Percentiles rank a stretch among this genome's conserved stretches.
These are phyloP conservation scores for Acromyrmex heyeri DNA, from an alignment of 1,140 invertebrate genomes.

Conservation along the genomic window DNA sequence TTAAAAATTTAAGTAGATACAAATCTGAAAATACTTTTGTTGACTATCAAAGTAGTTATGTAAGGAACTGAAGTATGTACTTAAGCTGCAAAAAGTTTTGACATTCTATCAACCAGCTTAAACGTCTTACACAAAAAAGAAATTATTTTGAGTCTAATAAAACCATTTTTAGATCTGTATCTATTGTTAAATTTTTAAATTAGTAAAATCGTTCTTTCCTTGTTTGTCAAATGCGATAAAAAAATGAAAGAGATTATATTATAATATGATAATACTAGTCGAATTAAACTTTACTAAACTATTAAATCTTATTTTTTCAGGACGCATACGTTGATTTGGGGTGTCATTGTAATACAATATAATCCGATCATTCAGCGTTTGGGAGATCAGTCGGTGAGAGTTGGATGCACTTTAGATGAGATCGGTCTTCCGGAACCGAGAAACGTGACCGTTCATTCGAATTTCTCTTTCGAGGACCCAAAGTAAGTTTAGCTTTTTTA, in stretches of 20 bases:
- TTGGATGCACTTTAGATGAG: constrained; percentile 86
- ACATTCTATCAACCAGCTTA: no score
- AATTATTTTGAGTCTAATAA: no score
- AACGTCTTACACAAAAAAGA: no score
- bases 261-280: background rate
- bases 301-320: constrained; percentile 65
- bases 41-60: no score
- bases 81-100: no score
- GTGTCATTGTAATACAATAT: constrained; percentile 88
- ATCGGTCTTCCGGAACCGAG: constrained; percentile 75
- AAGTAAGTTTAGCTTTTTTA: constrained; percentile 77
- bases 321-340: constrained; percentile 82
- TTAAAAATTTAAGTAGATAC: no score
- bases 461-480: constrained; percentile 82
- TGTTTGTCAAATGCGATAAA: background rate
- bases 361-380: constrained; percentile 88
- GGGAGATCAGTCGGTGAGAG: constrained; percentile 87
- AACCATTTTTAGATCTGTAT: no score
- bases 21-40: no score
- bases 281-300: background rate
- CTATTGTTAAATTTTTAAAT: no score
- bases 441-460: constrained; percentile 83
- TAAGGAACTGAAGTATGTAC: no score
- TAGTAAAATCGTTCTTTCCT: no score
- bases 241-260: background rate